A percentile compares a stretch with the other conserved stretches of the same genome.
Evolutionary conservation across 2,113 vertebrate genomes (phyloP).

Genomic region (Otus sunia): DNA sequence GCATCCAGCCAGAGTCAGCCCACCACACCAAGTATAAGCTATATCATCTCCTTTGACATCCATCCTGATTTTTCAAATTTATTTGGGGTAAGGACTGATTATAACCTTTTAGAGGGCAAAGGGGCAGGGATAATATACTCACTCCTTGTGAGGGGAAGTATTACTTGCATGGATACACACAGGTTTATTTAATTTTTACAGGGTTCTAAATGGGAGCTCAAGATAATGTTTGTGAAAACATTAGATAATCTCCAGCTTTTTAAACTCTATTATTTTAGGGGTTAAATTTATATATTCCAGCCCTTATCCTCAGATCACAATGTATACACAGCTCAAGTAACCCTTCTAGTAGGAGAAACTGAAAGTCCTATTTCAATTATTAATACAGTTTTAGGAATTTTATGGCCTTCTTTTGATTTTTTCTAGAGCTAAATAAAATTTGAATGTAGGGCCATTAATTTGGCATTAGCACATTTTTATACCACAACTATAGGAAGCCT

Average conservation of each 20-base stretch:
- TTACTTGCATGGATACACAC: not conserved
- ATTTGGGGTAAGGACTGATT: not conserved
- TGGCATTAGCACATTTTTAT: not conserved
- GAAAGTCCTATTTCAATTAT: conserved; percentile 64
- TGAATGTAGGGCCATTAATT: not conserved
- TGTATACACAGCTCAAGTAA: conserved; percentile 40
- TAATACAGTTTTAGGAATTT: not conserved
- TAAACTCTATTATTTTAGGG: not conserved
- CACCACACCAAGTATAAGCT: not conserved
- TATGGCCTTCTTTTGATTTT: conserved; percentile 10
- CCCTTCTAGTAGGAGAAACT: conserved; percentile 50
- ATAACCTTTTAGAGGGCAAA: not conserved
- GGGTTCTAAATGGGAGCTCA: not conserved
- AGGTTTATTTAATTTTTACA: not conserved
- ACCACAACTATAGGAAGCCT: not conserved
- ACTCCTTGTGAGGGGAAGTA: not conserved
- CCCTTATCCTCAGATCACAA: not conserved
- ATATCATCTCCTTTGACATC: not conserved
- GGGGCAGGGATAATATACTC: not conserved
- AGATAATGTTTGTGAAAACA: not conserved
- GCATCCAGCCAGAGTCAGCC: too few species aligned
- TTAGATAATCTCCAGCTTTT: not conserved
- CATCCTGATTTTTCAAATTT: not conserved
- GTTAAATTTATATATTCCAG: conserved; percentile 1
- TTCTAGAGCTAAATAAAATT: conserved; percentile 61